phyloP scores from a whole-genome alignment of 2,888 invertebrate genomes.

The Nematopogon swammerdamellus region DNA sequence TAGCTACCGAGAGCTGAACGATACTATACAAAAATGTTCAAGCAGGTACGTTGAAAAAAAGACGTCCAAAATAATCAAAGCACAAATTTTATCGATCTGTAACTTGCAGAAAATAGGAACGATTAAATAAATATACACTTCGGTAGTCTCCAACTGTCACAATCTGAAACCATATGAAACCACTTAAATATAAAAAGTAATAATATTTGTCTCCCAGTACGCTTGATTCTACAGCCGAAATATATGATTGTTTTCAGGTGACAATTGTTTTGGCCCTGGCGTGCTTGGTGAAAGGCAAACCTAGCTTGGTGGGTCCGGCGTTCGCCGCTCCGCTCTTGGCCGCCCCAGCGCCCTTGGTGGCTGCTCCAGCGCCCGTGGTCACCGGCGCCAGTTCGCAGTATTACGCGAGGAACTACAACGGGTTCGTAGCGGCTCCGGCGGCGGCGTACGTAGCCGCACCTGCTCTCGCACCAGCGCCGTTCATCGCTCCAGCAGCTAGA shows the following conservation, averaged over 20 bases:
- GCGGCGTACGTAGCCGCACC: slow-evolving; percentile 36
- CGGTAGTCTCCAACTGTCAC: too few species aligned
- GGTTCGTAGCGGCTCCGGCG: slow-evolving; percentile 43
- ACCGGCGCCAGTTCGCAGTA: slow-evolving; percentile 65
- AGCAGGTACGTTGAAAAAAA: slow-evolving; percentile 26
- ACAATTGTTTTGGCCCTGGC: slow-evolving; percentile 23
- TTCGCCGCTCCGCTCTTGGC: slow-evolving; percentile 20
- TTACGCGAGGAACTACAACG: slow-evolving; percentile 59
- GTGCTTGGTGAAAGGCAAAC: slow-evolving; percentile 30
- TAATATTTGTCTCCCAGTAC: too few species aligned
- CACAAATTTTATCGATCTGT: too few species aligned
- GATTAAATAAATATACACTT: too few species aligned
- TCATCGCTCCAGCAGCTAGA: slow-evolving; percentile 18
- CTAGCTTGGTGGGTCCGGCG: slow-evolving; percentile 25
- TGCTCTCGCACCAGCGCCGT: slow-evolving; percentile 25
- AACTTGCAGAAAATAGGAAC: too few species aligned
- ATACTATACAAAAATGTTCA: slow-evolving; percentile 30
- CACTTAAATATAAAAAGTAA: too few species aligned
- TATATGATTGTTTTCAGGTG: not conserved
- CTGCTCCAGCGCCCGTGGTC: slow-evolving; percentile 49
- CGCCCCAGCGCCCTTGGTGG: slow-evolving; percentile 21
- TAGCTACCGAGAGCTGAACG: slow-evolving; percentile 10
- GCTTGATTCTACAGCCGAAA: too few species aligned
- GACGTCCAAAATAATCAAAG: too few species aligned
- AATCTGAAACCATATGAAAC: too few species aligned